Percentiles rank a stretch among this genome's conserved stretches.
Conservation (phyloP, 2,113 vertebrate species). For the Castor canadensis region DNA sequence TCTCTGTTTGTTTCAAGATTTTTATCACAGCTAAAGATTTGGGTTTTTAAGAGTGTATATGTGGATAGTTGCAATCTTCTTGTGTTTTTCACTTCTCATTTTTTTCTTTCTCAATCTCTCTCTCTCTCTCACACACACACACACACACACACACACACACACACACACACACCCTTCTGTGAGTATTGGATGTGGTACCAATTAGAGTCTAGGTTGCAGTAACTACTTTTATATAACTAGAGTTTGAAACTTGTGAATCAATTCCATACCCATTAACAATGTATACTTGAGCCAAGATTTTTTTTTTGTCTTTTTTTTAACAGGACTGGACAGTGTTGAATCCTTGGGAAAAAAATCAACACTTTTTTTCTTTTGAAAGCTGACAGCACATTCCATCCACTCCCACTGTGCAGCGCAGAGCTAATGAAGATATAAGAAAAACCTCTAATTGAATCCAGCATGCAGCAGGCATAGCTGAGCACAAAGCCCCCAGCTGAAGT, state of each 20-base stretch:
- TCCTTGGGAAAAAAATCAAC: conserved; percentile 72
- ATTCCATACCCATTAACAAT: conserved; percentile 67
- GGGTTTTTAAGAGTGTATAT: background rate
- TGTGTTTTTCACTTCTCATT: background rate
- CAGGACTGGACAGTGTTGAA: conserved; percentile 55
- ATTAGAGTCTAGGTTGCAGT: conserved; percentile 52
- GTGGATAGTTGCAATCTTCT: background rate
- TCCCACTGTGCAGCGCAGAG: conserved; percentile 71
- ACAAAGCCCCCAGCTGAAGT: conserved; percentile 57
- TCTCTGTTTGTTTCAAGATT: background rate
- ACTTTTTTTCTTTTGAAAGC: conserved; percentile 68
- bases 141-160: background rate
- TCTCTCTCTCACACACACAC: background rate
- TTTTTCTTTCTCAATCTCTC: background rate
- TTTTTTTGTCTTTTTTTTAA: background rate
- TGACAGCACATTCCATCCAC: conserved; percentile 72
- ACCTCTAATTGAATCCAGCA: conserved; percentile 74
- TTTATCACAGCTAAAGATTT: background rate
- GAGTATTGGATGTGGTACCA: conserved; percentile 44
- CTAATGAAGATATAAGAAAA: conserved; percentile 78
- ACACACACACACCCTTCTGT: background rate
- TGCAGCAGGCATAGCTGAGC: conserved; percentile 43
- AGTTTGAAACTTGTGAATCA: conserved; percentile 46
- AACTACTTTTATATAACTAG: conserved; percentile 61
- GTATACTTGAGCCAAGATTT: conserved; percentile 46